Conservation (phyloP, 1,140 invertebrate genomes). For the Drosophila kohkoa region DNA sequence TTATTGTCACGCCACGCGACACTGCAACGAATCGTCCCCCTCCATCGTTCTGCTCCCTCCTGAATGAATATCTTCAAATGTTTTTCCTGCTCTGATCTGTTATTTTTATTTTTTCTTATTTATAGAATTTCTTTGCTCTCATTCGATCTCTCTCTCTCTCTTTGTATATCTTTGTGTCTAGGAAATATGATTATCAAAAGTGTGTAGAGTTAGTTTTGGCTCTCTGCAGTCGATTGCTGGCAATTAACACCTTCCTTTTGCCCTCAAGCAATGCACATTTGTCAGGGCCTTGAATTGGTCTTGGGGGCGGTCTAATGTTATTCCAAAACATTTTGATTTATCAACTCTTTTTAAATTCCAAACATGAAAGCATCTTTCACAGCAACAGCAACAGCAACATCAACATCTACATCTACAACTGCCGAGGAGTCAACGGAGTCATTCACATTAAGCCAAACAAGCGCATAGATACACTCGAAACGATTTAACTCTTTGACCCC, state of each 20-base stretch:
- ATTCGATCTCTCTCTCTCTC: background rate
- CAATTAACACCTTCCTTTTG: constrained; percentile 71
- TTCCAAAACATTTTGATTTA: constrained; percentile 75
- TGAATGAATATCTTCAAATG: background rate
- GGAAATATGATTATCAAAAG: constrained; percentile 57
- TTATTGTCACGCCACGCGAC: constrained; percentile 29
- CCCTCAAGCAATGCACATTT: constrained; percentile 51
- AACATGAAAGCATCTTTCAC: constrained; percentile 71
- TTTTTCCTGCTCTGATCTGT: constrained; percentile 22
- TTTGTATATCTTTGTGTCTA: no score
- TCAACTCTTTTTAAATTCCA: constrained; percentile 82
- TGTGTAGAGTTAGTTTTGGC: background rate
- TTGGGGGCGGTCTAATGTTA: constrained; percentile 47
- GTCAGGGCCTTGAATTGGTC: constrained; percentile 45
- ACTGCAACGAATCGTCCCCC: constrained; percentile 21
- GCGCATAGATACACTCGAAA: constrained; percentile 64
- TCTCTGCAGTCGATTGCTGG: constrained; percentile 39
- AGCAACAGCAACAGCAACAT: constrained; percentile 39
- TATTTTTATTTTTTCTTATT: constrained; percentile 17
- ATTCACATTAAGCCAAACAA: constrained; percentile 70
- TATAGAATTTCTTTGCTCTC: constrained; percentile 7
- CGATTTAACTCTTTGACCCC: constrained; percentile 82
- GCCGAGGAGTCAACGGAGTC: constrained; percentile 60
- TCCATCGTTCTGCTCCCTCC: background rate
- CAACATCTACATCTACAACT: constrained; percentile 20